Percentiles rank a stretch among this genome's conserved stretches.
Evolutionary conservation across 1,140 invertebrate genomes (phyloP).

Genomic region (honey bee (Apis mellifera)): DNA sequence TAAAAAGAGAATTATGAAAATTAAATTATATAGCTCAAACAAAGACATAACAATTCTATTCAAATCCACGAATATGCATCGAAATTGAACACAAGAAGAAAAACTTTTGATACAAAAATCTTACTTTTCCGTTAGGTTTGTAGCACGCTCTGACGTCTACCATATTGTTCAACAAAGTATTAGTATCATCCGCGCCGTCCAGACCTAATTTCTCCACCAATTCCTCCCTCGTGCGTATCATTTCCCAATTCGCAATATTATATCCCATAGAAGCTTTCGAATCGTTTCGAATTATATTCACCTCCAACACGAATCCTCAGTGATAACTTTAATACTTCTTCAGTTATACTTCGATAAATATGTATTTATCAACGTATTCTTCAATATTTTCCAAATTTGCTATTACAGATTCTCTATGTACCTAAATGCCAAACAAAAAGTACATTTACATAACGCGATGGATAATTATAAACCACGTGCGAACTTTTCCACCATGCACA

Average conservation of each 20-base stretch:
- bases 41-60: neutral
- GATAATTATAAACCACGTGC: conserved; percentile 34
- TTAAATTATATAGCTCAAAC: neutral
- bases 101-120: conserved; percentile 41
- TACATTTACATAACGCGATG: neutral
- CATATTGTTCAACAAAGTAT: conserved; percentile 78
- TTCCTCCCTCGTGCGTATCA: conserved; percentile 74
- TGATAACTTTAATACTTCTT: too few relatives aligned
- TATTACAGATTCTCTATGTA: neutral
- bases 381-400: neutral
- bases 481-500: neutral
- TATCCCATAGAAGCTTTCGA: conserved; percentile 62
- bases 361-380: neutral
- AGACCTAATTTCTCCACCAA: conserved; percentile 71
- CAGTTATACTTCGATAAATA: neutral
- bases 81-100: neutral
- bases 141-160: conserved; percentile 82
- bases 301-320: neutral
- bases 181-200: conserved; percentile 72
- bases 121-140: conserved; percentile 81
- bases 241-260: conserved; percentile 68
- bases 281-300: neutral
- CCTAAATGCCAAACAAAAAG: conserved; percentile 17
- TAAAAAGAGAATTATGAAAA: neutral
- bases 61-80: neutral